Evolutionary conservation across 2,113 vertebrate species (phyloP).

Genomic region (Brachypteracias leptosomus): DNA sequence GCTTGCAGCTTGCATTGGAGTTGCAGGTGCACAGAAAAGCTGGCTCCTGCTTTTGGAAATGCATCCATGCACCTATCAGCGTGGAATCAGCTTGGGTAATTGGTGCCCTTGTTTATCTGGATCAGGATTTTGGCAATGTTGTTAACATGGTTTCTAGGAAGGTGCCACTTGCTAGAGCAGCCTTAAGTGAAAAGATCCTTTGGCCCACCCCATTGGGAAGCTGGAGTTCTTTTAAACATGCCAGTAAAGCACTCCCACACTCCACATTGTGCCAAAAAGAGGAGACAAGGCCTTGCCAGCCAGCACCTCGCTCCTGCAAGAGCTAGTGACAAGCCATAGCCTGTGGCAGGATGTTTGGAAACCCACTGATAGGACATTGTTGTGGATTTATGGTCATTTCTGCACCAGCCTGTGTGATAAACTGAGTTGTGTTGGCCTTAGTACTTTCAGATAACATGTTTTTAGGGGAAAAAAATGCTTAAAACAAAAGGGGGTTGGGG

Average conservation of each 20-base stretch:
- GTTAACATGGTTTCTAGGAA: conserved; percentile 39
- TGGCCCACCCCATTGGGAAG: not conserved
- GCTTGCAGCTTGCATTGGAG: not conserved
- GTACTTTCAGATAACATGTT: not conserved
- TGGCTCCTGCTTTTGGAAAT: not conserved
- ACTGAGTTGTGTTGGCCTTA: not conserved
- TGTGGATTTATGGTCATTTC: not conserved
- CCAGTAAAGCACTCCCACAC: not conserved
- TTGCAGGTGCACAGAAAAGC: not conserved
- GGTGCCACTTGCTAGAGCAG: not conserved
- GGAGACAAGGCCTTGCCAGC: not conserved
- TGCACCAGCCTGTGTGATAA: not conserved
- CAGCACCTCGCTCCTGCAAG: not conserved
- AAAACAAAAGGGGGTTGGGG: not conserved
- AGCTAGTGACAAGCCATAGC: not conserved
- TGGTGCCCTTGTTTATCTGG: not conserved
- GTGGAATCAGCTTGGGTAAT: not conserved
- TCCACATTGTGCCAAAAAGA: not conserved
- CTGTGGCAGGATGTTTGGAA: not conserved
- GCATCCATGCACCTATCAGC: not conserved
- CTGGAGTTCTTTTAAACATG: not conserved
- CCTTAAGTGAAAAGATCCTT: not conserved
- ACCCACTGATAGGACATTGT: not conserved
- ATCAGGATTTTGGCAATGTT: not conserved
- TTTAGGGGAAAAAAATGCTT: not conserved